These are phyloP conservation scores for Dendrolimus pini DNA, from an alignment of 2,888 invertebrate species.

Conservation along the genomic window DNA sequence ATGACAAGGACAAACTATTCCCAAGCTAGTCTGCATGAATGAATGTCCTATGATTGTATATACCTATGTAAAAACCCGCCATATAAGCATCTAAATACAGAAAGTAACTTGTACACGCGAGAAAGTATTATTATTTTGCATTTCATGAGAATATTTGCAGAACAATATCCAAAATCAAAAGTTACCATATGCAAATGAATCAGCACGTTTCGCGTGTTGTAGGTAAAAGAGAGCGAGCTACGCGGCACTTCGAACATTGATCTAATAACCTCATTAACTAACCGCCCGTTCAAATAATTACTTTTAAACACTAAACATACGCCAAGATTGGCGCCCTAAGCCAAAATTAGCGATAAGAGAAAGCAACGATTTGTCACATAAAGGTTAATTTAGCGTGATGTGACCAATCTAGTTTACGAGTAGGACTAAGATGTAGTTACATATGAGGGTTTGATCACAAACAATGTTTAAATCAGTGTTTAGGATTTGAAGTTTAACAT, in stretches of 20 bases:
- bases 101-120: constrained; percentile 11
- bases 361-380: constrained; percentile 64
- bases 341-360: constrained; percentile 64
- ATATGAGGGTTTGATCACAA: neutral
- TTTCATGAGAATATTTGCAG: constrained; percentile 12
- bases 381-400: constrained; percentile 61
- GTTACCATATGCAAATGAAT: constrained; percentile 70
- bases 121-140: constrained; percentile 14
- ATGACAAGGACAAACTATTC: constrained; percentile 8
- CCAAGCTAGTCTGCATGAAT: constrained; percentile 4
- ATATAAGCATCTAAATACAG: constrained; percentile 1
- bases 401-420: constrained; percentile 48
- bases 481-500: constrained; percentile 31
- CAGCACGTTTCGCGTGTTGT: constrained; percentile 67
- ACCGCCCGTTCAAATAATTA: constrained; percentile 31
- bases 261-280: constrained; percentile 67
- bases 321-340: constrained; percentile 23
- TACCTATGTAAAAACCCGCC: constrained; percentile 1
- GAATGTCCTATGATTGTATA: constrained; percentile 3
- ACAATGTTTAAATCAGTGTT: constrained; percentile 16
- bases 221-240: constrained; percentile 58
- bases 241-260: constrained; percentile 68
- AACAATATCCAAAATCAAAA: constrained; percentile 19
- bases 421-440: constrained; percentile 7
- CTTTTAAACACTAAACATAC: constrained; percentile 30